A percentile compares a stretch with the other conserved stretches of the same genome.
Conservation (phyloP, 2,113 vertebrate species). For the Paralichthys olivaceus region DNA sequence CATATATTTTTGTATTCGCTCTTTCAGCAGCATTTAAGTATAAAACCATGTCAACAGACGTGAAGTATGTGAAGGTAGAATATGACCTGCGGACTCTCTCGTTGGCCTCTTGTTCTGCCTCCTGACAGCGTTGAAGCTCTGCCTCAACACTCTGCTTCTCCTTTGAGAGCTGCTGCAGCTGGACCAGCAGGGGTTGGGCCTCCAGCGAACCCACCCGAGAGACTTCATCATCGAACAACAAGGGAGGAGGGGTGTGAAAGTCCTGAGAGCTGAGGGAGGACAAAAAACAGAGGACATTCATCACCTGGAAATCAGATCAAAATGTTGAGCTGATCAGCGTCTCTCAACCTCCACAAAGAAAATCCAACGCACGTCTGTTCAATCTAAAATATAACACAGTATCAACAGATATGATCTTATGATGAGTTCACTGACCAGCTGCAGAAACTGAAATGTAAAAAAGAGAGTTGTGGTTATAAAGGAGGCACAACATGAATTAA, state of each 20-base stretch:
- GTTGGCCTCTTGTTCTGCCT: slow-evolving; percentile 62
- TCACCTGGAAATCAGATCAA: background rate
- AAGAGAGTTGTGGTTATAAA: no score
- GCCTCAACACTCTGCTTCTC: slow-evolving; percentile 61
- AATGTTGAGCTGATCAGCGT: background rate
- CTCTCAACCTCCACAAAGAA: background rate
- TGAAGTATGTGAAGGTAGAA: background rate
- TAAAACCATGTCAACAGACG: no score
- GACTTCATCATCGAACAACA: background rate
- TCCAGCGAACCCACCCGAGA: background rate
- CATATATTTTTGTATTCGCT: no score
- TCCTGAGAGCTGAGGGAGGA: slow-evolving; percentile 28
- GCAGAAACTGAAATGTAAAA: no score
- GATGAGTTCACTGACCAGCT: no score
- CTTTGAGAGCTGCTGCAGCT: slow-evolving; percentile 56
- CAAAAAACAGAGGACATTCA: background rate
- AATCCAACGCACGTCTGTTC: no score
- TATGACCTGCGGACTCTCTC: slow-evolving; percentile 58
- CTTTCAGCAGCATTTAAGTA: no score
- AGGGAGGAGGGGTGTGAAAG: background rate
- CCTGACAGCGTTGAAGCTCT: slow-evolving; percentile 64
- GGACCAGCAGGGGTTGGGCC: slow-evolving; percentile 8
- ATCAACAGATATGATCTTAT: no score
- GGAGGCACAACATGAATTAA: no score
- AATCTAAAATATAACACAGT: no score